A percentile compares a stretch with the other conserved stretches of the same genome.
Conservation (phyloP, 1,140 invertebrate genomes). For the Melipona quadrifasciata region DNA sequence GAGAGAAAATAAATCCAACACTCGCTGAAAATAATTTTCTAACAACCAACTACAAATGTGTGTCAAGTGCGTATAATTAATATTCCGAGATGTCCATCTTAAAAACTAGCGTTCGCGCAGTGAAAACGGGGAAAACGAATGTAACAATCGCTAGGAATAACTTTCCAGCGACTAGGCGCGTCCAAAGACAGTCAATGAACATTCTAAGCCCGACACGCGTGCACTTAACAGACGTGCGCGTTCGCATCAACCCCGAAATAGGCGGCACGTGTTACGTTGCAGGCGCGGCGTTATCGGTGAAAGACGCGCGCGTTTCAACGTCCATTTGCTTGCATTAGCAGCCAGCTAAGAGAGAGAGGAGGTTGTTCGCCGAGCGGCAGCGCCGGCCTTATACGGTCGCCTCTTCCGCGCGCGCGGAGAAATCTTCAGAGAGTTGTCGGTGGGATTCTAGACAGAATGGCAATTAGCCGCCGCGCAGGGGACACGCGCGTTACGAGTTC, state of each 20-base stretch:
- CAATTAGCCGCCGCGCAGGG: slow-evolving; percentile 41
- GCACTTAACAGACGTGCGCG: not conserved
- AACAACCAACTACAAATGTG: too few species aligned
- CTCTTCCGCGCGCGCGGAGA: slow-evolving; percentile 12
- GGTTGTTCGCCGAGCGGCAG: not conserved
- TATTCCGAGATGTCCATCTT: not conserved
- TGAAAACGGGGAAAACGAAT: too few species aligned
- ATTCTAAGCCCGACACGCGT: not conserved
- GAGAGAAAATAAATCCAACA: too few species aligned
- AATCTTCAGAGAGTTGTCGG: slow-evolving; percentile 34
- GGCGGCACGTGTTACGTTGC: slow-evolving; percentile 6
- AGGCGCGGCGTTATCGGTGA: slow-evolving; percentile 21
- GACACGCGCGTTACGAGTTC: slow-evolving; percentile 33
- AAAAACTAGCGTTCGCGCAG: not conserved
- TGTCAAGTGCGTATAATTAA: not conserved
- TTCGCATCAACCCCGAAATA: slow-evolving; percentile 8
- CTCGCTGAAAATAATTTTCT: too few species aligned
- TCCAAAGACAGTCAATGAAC: not conserved
- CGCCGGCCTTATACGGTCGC: slow-evolving; percentile 21
- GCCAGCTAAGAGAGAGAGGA: not conserved
- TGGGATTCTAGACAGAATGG: slow-evolving; percentile 35
- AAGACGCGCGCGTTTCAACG: slow-evolving; percentile 6
- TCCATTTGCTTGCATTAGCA: slow-evolving; percentile 33
- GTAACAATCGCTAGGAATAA: not conserved
- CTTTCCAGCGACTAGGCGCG: not conserved